Percentiles rank a stretch among this genome's conserved stretches.
These are phyloP conservation scores for Sinocyclocheilus anophthalmus DNA, from an alignment of 2,113 vertebrate species.

Conservation along the genomic window DNA sequence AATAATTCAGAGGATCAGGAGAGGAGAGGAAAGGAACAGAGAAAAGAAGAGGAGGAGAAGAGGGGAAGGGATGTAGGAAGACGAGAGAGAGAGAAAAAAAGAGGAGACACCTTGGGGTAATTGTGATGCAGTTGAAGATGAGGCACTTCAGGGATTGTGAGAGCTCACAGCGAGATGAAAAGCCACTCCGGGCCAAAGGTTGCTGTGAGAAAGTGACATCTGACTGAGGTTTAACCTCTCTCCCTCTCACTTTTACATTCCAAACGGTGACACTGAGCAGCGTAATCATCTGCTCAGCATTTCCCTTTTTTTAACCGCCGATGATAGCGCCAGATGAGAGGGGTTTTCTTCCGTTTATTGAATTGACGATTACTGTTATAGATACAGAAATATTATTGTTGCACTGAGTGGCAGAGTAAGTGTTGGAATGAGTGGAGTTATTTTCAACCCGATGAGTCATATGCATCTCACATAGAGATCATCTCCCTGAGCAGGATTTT, in stretches of 20 bases:
- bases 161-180: constrained; percentile 50
- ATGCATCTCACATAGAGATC: constrained; percentile 25
- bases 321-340: constrained; percentile 16
- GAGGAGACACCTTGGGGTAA: constrained; percentile 47
- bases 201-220: constrained; percentile 34
- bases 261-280: background rate
- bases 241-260: constrained; percentile 1
- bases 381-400: constrained; percentile 46
- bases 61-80: background rate
- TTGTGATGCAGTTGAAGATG: constrained; percentile 48
- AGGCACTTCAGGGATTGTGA: constrained; percentile 52
- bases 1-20: constrained; percentile 16
- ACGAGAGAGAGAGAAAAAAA: background rate
- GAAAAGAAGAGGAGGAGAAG: background rate
- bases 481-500: constrained; percentile 32
- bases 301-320: constrained; percentile 19
- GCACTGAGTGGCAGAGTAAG: constrained; percentile 6
- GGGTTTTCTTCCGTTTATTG: constrained; percentile 27
- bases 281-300: constrained; percentile 7
- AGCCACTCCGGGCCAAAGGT: constrained; percentile 40
- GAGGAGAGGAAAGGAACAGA: background rate
- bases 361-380: constrained; percentile 36
- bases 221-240: constrained; percentile 47
- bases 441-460: constrained; percentile 50
- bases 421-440: constrained; percentile 37